phyloP scores from a whole-genome alignment of 2,888 invertebrate species.

The Ganaspis brasiliensis region DNA sequence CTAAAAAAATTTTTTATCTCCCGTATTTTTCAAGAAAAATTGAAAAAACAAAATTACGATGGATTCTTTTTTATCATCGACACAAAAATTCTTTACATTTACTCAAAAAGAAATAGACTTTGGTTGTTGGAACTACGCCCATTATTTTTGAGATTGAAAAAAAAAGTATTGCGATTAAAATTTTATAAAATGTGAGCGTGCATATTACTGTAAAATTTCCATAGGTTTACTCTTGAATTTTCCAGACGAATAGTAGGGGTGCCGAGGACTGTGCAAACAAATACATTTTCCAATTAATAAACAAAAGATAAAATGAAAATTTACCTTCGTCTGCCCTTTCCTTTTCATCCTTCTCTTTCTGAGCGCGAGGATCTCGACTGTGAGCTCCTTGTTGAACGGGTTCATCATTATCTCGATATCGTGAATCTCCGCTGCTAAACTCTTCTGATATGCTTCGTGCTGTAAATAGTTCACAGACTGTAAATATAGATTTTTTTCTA shows the following conservation, averaged over 20 bases:
- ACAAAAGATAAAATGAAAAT: background rate
- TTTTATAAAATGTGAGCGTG: too few relatives aligned
- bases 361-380: constrained; percentile 82
- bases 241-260: constrained; percentile 1
- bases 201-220: too few relatives aligned
- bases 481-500: constrained; percentile 41
- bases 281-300: background rate
- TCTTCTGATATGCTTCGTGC: constrained; percentile 98
- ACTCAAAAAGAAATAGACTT: too few relatives aligned
- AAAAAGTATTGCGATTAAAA: too few relatives aligned
- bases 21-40: too few relatives aligned
- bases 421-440: constrained; percentile 94
- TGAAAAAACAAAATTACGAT: too few relatives aligned
- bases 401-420: constrained; percentile 84
- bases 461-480: constrained; percentile 79
- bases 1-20: too few relatives aligned
- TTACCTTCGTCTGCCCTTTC: constrained; percentile 90
- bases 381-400: constrained; percentile 76
- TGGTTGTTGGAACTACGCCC: too few relatives aligned
- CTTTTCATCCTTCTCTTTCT: constrained; percentile 91
- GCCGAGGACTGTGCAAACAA: background rate
- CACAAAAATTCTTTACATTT: too few relatives aligned
- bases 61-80: too few relatives aligned
- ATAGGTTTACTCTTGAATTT: background rate
- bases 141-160: too few relatives aligned